Evolutionary conservation across 2,888 invertebrate genomes (phyloP).

Genomic region (Eupithecia exiguata): DNA sequence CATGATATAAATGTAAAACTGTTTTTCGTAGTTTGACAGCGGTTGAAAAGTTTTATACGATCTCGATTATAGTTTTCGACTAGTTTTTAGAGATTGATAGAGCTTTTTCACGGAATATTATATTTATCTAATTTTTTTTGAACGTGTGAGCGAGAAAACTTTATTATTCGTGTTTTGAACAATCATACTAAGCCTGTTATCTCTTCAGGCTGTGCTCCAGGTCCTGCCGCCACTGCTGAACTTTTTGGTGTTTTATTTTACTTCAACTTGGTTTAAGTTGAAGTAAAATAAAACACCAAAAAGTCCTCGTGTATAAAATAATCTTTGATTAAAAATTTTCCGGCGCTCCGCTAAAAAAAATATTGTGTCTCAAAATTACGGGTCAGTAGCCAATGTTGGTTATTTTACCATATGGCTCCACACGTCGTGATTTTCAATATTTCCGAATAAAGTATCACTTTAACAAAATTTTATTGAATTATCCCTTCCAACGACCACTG

Average conservation of each 20-base stretch:
- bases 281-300: no score
- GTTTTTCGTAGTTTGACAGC: not conserved
- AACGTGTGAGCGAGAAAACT: not conserved
- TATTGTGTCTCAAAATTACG: conserved; percentile 18
- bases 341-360: no score
- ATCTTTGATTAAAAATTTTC: no score
- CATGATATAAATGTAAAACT: not conserved
- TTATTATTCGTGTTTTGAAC: not conserved
- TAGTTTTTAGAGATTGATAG: not conserved
- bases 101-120: not conserved
- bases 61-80: not conserved
- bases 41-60: not conserved
- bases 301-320: no score
- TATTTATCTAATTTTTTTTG: not conserved
- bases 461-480: conserved; percentile 12
- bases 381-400: conserved; percentile 21
- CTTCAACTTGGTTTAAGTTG: no score
- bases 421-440: conserved; percentile 22
- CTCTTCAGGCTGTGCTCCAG: no score
- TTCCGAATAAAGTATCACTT: conserved; percentile 23
- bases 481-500: conserved; percentile 23
- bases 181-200: not conserved
- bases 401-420: conserved; percentile 21
- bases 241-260: not conserved
- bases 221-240: not conserved